Base-by-base conservation (phyloP, 2,888 invertebrate species). In the Phyllotreta cruciferae region DNA sequence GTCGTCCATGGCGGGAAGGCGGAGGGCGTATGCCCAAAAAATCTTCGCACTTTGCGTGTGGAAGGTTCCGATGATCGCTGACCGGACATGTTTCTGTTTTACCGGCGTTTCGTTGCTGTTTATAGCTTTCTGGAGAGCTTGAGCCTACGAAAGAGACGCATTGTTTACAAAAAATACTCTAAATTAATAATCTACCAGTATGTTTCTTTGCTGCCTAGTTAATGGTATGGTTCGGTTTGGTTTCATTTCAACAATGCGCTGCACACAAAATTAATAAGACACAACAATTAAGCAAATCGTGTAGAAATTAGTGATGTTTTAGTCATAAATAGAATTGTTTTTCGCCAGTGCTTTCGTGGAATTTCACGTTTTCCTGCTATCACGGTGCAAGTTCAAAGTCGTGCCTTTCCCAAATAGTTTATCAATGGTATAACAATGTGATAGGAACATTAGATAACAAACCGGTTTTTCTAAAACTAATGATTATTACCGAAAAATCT, bases 61-160 rank as follows among this genome's bases (percentile, higher is more conserved):
- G 81, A 94, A 96, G 13, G 96, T 96, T 36, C 96, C 96, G 73
- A 98, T 94, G 75, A 98, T 95, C 8, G 94, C 90, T 77, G 92
- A 93, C 71, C 99, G 88, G 45, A 97, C 96, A 90, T 99, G 99
- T 86, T 99, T 99, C 80, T 97, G 96, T 83, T 99, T 99, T 0
- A 97, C 92, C 0, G 98, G 96, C 6, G 91, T 91, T 82, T 99
- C 98, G 68, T 90, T 86, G 8, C 89, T 86, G 82, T 94, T 98
- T 70, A 98, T 91, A 13, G 98, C 98, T 83, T 99, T 99, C 74
- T 90, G 90, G 65, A 98, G 90, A 69, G 94, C 94, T 74, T 91
- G 86, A 60, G 89, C 87, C 94, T 95, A 84, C 38, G 85, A 85
- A 68, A 35, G 39, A 56, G 34, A 42, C 8, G 35, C 37, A 44